phyloP scores from a whole-genome alignment of 2,113 vertebrate species.

The Eubucco bourcierii region DNA sequence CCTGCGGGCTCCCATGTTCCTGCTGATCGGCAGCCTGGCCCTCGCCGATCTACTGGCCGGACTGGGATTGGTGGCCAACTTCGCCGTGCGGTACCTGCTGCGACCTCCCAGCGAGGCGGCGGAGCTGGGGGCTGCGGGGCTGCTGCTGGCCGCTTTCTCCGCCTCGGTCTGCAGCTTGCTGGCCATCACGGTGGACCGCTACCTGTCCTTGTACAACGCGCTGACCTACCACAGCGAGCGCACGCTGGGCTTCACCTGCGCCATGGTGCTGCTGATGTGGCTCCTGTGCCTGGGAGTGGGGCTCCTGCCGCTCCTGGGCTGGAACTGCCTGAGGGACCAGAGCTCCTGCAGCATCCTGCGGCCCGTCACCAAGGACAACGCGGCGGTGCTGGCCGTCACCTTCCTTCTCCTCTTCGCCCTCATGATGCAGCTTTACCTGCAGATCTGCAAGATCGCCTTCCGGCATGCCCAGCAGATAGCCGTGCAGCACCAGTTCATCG shows the following conservation, averaged over 20 bases:
- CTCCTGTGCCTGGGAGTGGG: slow-evolving; percentile 79
- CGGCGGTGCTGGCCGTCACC: slow-evolving; percentile 83
- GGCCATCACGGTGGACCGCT: slow-evolving; percentile 92
- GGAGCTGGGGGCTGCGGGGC: slow-evolving; percentile 80
- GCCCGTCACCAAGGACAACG: slow-evolving; percentile 89
- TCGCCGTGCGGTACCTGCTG: slow-evolving; percentile 84
- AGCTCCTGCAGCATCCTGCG: slow-evolving; percentile 85
- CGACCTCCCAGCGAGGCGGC: slow-evolving; percentile 77
- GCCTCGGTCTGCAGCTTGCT: slow-evolving; percentile 89
- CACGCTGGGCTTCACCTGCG: slow-evolving; percentile 84
- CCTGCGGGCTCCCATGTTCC: slow-evolving; percentile 85
- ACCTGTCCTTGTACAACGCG: slow-evolving; percentile 90
- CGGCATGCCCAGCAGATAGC: slow-evolving; percentile 94
- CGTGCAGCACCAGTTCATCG: slow-evolving; percentile 89
- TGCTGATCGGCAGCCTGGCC: slow-evolving; percentile 89
- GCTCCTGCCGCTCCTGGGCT: slow-evolving; percentile 85
- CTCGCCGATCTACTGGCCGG: slow-evolving; percentile 87
- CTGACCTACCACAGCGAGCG: slow-evolving; percentile 92
- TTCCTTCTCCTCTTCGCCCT: slow-evolving; percentile 89
- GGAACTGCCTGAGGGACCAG: slow-evolving; percentile 88
- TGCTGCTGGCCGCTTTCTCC: slow-evolving; percentile 88
- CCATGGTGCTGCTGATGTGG: slow-evolving; percentile 85
- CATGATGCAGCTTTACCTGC: slow-evolving; percentile 93
- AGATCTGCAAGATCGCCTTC: slow-evolving; percentile 91
- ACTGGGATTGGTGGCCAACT: slow-evolving; percentile 87